phyloP scores from a whole-genome alignment of 2,113 vertebrate species.

The Syngnathus scovelli region DNA sequence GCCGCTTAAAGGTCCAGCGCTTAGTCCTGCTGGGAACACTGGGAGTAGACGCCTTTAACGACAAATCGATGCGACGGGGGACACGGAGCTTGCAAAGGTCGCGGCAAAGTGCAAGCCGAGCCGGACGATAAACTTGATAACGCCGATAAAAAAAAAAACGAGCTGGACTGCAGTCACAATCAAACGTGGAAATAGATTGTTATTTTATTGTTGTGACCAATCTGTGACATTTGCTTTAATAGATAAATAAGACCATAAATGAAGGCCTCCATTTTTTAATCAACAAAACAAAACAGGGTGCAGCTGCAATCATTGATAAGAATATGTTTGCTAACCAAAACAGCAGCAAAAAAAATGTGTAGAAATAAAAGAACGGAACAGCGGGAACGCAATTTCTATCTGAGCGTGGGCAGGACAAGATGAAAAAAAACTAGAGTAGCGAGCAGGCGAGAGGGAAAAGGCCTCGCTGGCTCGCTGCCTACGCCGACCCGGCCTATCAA shows the following conservation, averaged over 20 bases:
- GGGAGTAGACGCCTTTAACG: neutral
- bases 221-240: neutral
- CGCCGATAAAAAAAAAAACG: neutral
- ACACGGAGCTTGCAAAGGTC: conserved; percentile 10
- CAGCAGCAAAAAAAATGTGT: neutral
- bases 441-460: conserved; percentile 23
- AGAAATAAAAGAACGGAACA: no score
- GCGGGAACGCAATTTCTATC: no score
- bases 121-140: neutral
- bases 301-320: neutral
- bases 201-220: neutral
- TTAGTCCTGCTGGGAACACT: conserved; percentile 13
- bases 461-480: conserved; percentile 15
- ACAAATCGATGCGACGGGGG: conserved; percentile 7
- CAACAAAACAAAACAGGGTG: neutral
- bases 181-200: neutral
- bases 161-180: neutral
- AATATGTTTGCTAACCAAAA: neutral
- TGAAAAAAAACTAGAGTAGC: conserved; percentile 4
- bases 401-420: neutral
- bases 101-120: conserved; percentile 8
- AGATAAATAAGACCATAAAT: no score
- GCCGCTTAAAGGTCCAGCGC: conserved; percentile 16
- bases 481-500: conserved; percentile 20
- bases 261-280: neutral